Percentiles rank a stretch among this genome's conserved stretches.
These are phyloP conservation scores for Leucosticte australis DNA, from an alignment of 2,113 vertebrate genomes.

Conservation along the genomic window DNA sequence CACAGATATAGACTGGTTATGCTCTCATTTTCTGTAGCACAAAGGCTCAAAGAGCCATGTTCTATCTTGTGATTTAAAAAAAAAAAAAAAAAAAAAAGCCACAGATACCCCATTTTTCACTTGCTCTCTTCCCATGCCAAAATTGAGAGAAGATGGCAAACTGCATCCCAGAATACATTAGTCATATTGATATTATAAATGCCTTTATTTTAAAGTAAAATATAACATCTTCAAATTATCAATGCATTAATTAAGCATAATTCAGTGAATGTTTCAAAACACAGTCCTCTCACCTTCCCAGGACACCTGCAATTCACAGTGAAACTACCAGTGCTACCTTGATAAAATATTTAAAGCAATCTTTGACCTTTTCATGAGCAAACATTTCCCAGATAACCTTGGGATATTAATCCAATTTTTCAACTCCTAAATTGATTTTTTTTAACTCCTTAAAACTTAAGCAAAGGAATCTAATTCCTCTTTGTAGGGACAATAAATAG, in stretches of 20 bases:
- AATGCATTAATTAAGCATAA: background rate
- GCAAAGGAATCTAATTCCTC: background rate
- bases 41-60: background rate
- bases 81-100: background rate
- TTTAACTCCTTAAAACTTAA: background rate
- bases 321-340: background rate
- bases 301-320: background rate
- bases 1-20: background rate
- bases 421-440: background rate
- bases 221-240: background rate
- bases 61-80: background rate
- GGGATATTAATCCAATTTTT: background rate
- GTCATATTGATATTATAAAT: background rate
- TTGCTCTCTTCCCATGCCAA: background rate
- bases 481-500: background rate
- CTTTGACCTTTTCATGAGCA: background rate
- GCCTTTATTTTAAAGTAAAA: background rate
- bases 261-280: background rate
- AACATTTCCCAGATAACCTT: background rate
- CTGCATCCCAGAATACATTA: background rate
- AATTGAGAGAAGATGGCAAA: background rate
- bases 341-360: constrained; percentile 30
- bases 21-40: background rate
- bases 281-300: background rate
- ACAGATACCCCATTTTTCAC: background rate